Base-by-base conservation (phyloP, 2,888 invertebrate genomes). In the Heliconius ismenius region DNA sequence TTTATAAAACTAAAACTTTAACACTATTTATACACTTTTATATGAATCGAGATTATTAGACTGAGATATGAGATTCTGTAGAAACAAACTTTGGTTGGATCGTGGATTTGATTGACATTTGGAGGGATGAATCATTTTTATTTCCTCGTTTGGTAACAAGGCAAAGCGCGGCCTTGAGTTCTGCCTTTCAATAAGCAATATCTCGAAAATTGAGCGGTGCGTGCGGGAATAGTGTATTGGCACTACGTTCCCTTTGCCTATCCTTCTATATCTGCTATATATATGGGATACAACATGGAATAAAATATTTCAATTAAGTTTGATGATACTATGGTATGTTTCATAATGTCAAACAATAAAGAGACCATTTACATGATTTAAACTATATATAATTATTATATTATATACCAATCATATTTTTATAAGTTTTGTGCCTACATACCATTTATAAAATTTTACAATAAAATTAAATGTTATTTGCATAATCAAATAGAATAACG, bases 11-110 rank as follows among this genome's bases (percentile, higher is more conserved):
- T 62, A 73, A 26, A 43, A 62, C 18, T 11, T 26, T 73, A 73
- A 60, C 24, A 13, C 62, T 67, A 63, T 73, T 63, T 73, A 73
- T 39, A 73, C 73, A 73, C 62, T 43, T 26, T 60, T 26, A 26
- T 73, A 62, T 36, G 24, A 62, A 60, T 24, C 32, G 26, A n/a
- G 26, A 28, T 60, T 32, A 21, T 54, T n/a, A n/a, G 21, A 58
- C n/a, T 10, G 58, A 58, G 18, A 24, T 10, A 36, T 65, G 36
- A 73, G 73, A 73, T 73, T 62, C 63, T 63, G 15, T 28, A 62
- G 39, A 67, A 67, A 39, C 24, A 43, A 24, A 24, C 24, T 36
- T 6, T 15, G 28, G 15, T 62, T 2, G n/a, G 49, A 49, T 49
- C 7, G 49, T 18, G 49, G 49, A 21, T 49, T 49, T 18, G 7